phyloP scores from a whole-genome alignment of 1,140 invertebrate genomes.

The Solenopsis fugax region DNA sequence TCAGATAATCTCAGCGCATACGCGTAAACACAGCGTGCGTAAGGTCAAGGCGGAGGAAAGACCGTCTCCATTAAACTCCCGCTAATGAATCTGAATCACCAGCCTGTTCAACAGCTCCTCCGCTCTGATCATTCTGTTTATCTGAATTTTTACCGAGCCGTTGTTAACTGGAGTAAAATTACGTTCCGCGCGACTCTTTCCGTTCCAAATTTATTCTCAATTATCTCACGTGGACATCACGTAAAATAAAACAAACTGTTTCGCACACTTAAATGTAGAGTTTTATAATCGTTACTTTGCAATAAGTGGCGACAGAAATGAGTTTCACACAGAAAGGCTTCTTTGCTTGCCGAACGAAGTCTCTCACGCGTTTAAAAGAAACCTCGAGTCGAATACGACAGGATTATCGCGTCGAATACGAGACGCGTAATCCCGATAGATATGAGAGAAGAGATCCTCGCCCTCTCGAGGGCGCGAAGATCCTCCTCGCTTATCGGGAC shows the following conservation, averaged over 20 bases:
- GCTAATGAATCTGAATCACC: background rate
- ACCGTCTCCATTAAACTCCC: background rate
- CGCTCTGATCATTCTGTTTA: background rate
- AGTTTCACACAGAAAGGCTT: background rate
- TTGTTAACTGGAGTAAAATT: background rate
- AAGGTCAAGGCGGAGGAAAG: conserved; percentile 68
- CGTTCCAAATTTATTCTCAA: background rate
- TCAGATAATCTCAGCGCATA: conserved; percentile 21
- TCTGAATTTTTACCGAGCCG: background rate
- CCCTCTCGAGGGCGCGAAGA: conserved; percentile 20
- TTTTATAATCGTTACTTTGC: background rate
- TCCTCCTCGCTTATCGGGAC: conserved; percentile 39
- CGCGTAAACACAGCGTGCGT: conserved; percentile 63
- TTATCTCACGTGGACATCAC: background rate
- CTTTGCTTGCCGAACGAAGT: background rate
- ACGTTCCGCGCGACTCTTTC: background rate
- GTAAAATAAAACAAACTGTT: background rate
- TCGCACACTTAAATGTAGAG: background rate
- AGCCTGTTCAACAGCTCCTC: background rate
- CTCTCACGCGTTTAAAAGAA: background rate
- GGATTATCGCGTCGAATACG: background rate
- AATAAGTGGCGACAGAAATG: background rate
- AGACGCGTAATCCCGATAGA: background rate
- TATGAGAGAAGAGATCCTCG: background rate
- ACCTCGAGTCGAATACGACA: too few relatives aligned